Evolutionary conservation across 2,113 vertebrate species (phyloP).

Genomic region (Calypte anna): DNA sequence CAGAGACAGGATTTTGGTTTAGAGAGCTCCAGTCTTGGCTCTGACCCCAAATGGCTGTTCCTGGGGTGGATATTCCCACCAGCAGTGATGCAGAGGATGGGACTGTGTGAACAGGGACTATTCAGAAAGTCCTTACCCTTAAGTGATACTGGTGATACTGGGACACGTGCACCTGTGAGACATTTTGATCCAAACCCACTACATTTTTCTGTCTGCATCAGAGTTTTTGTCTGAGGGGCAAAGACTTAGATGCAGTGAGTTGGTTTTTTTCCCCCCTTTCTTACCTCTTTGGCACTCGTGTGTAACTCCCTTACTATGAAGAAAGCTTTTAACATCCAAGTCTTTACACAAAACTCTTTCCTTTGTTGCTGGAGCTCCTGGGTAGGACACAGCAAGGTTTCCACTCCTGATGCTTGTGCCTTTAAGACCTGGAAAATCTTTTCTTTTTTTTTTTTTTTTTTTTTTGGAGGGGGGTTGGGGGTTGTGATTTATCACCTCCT

Average conservation of each 20-base stretch:
- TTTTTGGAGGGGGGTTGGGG: background rate
- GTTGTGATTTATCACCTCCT: background rate
- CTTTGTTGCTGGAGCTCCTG: background rate
- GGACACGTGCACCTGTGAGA: rapidly evolving
- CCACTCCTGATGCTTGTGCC: rapidly evolving
- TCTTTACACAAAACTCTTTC: background rate
- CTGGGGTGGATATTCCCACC: background rate
- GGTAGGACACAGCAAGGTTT: rapidly evolving
- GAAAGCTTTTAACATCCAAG: background rate
- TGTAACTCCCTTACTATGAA: background rate
- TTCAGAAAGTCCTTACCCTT: background rate
- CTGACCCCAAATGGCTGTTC: background rate
- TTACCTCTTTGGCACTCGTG: background rate
- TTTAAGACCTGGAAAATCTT: too few relatives aligned
- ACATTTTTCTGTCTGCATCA: background rate
- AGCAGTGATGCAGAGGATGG: background rate
- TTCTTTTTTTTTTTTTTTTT: too few relatives aligned
- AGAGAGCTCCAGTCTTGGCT: background rate
- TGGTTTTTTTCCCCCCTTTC: too few relatives aligned
- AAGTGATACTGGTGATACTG: background rate
- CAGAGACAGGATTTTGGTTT: background rate
- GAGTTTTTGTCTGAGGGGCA: background rate
- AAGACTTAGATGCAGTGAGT: background rate
- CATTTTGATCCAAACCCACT: background rate
- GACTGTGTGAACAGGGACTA: background rate